These are phyloP conservation scores for Eutolmus rufibarbis DNA, from an alignment of 2,888 invertebrate species.

Conservation along the genomic window DNA sequence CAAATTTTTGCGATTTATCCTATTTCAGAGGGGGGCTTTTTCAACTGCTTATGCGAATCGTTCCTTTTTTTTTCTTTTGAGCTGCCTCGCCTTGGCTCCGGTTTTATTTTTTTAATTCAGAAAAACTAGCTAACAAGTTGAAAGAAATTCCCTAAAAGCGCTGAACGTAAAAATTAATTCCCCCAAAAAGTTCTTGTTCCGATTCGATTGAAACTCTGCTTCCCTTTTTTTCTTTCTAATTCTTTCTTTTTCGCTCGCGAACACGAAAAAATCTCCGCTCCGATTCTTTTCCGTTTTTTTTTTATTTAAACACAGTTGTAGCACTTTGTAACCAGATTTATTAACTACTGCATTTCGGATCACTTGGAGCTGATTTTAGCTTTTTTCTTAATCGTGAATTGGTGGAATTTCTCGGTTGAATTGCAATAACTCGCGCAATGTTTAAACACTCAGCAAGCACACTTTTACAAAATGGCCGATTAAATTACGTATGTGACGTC, in stretches of 20 bases:
- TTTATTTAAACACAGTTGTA: not conserved
- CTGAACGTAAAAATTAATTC: not conserved
- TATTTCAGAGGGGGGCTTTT: not conserved
- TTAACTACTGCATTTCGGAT: conserved; percentile 8
- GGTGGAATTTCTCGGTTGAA: conserved; percentile 16
- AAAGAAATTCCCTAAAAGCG: not conserved
- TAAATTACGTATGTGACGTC: conserved; percentile 50
- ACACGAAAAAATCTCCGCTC: conserved; percentile 1
- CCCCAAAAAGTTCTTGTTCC: not conserved
- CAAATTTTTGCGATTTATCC: not conserved
- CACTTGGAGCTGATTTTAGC: not conserved
- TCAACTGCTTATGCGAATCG: not conserved
- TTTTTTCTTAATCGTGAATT: not conserved
- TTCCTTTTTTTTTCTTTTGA: not conserved
- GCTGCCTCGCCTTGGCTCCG: not conserved
- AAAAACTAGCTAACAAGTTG: not conserved
- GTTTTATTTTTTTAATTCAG: not conserved
- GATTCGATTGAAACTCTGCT: not conserved
- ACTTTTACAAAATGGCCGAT: conserved; percentile 53
- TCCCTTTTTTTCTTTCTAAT: not conserved
- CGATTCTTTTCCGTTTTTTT: not conserved
- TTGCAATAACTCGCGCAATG: conserved; percentile 44
- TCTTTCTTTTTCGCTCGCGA: not conserved
- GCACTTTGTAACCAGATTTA: not conserved
- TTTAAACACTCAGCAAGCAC: conserved; percentile 51